Percentiles rank a stretch among this genome's conserved stretches.
phyloP scores from a whole-genome alignment of 1,140 invertebrate species.

The Drosophila lacertosa region DNA sequence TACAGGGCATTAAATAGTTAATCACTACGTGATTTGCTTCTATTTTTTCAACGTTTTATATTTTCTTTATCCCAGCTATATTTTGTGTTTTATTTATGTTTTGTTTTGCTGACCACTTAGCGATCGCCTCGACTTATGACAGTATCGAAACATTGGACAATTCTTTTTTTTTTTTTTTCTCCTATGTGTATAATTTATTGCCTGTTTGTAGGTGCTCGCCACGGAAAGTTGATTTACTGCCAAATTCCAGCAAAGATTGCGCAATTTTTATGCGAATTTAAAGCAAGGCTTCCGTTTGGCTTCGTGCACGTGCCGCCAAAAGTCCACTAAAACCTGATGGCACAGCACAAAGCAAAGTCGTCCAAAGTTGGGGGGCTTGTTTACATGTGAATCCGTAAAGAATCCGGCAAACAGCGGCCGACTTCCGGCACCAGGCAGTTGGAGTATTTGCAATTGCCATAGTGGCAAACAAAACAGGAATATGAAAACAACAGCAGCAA shows the following conservation, averaged over 20 bases:
- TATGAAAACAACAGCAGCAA: neutral
- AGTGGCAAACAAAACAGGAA: neutral
- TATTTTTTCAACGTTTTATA: neutral
- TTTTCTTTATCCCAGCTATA: conserved; percentile 1
- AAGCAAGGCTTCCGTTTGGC: conserved; percentile 25
- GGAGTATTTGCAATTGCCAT: conserved; percentile 8
- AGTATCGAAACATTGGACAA: conserved; percentile 24
- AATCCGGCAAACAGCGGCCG: conserved; percentile 5
- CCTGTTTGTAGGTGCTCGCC: conserved; percentile 15
- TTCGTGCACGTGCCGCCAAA: neutral
- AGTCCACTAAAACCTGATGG: conserved; percentile 8
- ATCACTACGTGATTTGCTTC: neutral
- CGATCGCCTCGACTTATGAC: conserved; percentile 35
- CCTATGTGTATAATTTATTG: conserved; percentile 43
- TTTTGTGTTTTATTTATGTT: conserved; percentile 40
- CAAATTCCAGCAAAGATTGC: conserved; percentile 28
- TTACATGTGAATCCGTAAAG: conserved; percentile 28
- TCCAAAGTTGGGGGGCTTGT: conserved; percentile 3
- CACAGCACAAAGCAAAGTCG: conserved; percentile 1
- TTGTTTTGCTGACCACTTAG: conserved; percentile 45
- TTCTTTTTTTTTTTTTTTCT: conserved; percentile 5
- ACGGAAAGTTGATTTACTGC: conserved; percentile 34
- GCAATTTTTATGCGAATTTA: conserved; percentile 29
- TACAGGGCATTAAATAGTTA: neutral
- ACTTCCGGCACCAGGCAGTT: neutral